Percentiles rank a stretch among this genome's conserved stretches.
These are phyloP conservation scores for Furnarius figulus DNA, from an alignment of 2,113 vertebrate genomes.

Conservation along the genomic window DNA sequence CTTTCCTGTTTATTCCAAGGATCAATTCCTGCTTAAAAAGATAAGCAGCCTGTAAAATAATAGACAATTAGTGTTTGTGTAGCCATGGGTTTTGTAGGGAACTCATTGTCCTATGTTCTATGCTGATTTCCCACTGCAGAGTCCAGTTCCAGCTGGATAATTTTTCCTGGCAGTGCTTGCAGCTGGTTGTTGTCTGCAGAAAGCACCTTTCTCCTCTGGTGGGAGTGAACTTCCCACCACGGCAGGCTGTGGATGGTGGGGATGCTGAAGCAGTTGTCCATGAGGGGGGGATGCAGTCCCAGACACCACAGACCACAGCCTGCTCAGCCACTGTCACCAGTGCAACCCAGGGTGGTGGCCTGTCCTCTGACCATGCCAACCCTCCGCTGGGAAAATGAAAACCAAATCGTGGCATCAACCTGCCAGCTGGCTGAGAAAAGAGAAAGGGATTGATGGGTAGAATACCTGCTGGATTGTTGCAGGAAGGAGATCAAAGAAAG, in stretches of 20 bases:
- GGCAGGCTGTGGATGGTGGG: accelerated
- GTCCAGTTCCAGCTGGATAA: not conserved
- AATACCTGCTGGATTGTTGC: not conserved
- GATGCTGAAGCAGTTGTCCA: not conserved
- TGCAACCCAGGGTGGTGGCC: accelerated
- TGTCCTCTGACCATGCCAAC: accelerated
- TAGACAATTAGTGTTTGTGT: not conserved
- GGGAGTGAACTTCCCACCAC: not conserved
- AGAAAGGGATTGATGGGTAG: not conserved
- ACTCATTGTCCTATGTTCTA: accelerated
- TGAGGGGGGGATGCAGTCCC: not conserved
- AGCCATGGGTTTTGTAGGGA: not conserved
- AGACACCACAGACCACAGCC: not conserved
- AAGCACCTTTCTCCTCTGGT: not conserved
- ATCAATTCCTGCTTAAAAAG: not conserved
- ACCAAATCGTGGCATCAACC: not conserved
- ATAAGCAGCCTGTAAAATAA: not conserved
- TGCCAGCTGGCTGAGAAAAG: not conserved
- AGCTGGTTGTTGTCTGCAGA: accelerated
- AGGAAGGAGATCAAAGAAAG: not conserved
- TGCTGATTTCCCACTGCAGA: not conserved
- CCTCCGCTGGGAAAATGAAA: not conserved
- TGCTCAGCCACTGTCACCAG: not conserved
- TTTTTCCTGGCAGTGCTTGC: not conserved
- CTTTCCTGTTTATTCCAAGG: not conserved